Conservation (phyloP, 1,140 invertebrate species). For the Eufriesea mexicana region DNA sequence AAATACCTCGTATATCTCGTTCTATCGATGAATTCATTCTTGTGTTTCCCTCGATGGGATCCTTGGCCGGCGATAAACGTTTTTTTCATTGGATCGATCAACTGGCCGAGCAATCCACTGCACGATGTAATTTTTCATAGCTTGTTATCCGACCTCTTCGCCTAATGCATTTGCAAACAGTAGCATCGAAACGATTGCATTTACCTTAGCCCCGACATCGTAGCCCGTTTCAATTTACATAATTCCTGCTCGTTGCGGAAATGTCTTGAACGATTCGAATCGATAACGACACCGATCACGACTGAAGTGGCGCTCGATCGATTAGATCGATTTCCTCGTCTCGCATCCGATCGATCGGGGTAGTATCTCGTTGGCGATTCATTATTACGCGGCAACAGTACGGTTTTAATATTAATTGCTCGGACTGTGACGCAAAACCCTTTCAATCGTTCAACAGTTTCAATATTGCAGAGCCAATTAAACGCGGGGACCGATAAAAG, state of each 20-base stretch:
- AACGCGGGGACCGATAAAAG: constrained; percentile 1
- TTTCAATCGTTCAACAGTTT: constrained; percentile 18
- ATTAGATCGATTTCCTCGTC: background rate
- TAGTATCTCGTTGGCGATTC: background rate
- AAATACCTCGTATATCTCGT: background rate
- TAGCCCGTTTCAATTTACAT: constrained; percentile 20
- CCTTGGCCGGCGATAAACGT: background rate
- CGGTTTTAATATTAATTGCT: constrained; percentile 61
- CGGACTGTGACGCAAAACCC: background rate
- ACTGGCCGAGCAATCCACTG: background rate
- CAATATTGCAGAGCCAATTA: constrained; percentile 24
- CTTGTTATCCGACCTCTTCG: constrained; percentile 9
- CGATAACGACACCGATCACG: background rate
- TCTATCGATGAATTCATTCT: background rate
- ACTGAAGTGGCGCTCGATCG: background rate
- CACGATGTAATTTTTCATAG: constrained; percentile 9
- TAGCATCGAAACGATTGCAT: background rate
- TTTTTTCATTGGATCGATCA: background rate
- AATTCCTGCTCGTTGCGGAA: background rate
- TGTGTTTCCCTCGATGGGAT: background rate
- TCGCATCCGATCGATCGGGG: background rate
- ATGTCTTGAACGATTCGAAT: background rate
- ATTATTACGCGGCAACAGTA: constrained; percentile 14
- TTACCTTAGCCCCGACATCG: background rate
- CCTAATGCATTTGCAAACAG: constrained; percentile 5